These are phyloP conservation scores for Echinops telfairi DNA, from an alignment of 2,113 vertebrate species.

Conservation along the genomic window DNA sequence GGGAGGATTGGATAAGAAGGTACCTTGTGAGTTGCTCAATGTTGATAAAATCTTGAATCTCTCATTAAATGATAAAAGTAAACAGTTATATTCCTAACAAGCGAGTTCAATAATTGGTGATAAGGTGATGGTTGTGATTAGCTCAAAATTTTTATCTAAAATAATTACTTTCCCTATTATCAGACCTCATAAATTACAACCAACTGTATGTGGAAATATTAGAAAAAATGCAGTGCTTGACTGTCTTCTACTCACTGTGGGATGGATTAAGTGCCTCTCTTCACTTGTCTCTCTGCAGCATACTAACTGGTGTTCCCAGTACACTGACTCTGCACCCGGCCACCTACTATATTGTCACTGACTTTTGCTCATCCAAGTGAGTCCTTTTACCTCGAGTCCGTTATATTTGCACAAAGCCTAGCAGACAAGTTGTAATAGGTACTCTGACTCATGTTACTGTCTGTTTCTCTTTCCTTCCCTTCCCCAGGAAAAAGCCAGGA, in stretches of 20 bases:
- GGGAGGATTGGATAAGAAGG: not conserved
- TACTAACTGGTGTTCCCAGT: not conserved
- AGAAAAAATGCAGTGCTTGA: not conserved
- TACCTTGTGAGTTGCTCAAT: not conserved
- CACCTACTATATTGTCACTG: not conserved
- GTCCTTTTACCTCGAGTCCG: not conserved
- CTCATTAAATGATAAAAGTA: slow-evolving; percentile 22
- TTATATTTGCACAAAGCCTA: not conserved
- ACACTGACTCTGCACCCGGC: not conserved
- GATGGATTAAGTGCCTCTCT: not conserved
- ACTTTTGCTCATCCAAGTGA: not conserved
- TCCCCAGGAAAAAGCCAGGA: not conserved
- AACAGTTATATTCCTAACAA: slow-evolving; percentile 28
- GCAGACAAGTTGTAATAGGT: not conserved
- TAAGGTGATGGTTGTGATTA: slow-evolving; percentile 12
- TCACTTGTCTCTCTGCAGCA: not conserved
- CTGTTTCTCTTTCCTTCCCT: not conserved
- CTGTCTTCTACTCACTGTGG: not conserved
- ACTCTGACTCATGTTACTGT: not conserved
- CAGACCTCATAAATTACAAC: slow-evolving; percentile 32
- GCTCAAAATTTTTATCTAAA: slow-evolving; percentile 21
- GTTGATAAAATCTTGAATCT: not conserved
- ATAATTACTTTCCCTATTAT: not conserved
- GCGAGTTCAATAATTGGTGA: not conserved
- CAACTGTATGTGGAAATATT: not conserved